Percentiles rank a stretch among this genome's conserved stretches.
These are phyloP conservation scores for Acleris sparsana DNA, from an alignment of 2,888 invertebrate species.

Conservation along the genomic window DNA sequence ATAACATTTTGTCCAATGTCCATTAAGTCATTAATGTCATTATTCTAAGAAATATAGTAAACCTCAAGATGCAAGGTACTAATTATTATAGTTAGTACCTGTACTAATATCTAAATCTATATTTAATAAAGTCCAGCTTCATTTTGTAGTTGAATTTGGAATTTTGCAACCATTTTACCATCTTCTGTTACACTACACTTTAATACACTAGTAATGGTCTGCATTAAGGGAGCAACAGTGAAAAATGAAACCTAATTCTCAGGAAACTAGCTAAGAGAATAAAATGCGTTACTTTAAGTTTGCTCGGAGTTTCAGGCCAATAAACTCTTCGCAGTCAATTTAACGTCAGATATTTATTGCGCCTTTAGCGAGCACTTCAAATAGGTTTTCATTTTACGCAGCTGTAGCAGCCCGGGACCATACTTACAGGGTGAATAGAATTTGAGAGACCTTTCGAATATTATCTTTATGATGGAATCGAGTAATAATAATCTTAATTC, in stretches of 20 bases:
- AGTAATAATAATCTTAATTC: too few relatives aligned
- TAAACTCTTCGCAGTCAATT: constrained; percentile 78
- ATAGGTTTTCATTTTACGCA: constrained; percentile 39
- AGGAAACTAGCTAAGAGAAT: constrained; percentile 41
- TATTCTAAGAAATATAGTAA: too few relatives aligned
- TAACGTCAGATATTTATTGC: constrained; percentile 78
- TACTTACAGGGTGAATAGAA: background rate
- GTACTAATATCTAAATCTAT: too few relatives aligned
- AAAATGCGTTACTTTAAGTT: constrained; percentile 56
- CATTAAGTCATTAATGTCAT: too few relatives aligned
- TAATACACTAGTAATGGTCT: constrained; percentile 5
- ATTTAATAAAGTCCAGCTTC: too few relatives aligned
- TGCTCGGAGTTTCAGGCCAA: constrained; percentile 65
- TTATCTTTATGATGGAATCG: background rate
- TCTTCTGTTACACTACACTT: background rate
- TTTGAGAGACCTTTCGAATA: background rate
- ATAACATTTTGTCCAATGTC: too few relatives aligned
- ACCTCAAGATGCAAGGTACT: background rate
- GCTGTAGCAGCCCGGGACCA: constrained; percentile 13
- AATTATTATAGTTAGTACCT: background rate
- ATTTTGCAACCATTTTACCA: background rate
- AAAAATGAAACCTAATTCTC: constrained; percentile 25
- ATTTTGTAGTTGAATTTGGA: too few relatives aligned
- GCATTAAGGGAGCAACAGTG: constrained; percentile 28
- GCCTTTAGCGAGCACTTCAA: constrained; percentile 67